Conservation (phyloP, 2,113 vertebrate species). For the Lonchura striata region DNA sequence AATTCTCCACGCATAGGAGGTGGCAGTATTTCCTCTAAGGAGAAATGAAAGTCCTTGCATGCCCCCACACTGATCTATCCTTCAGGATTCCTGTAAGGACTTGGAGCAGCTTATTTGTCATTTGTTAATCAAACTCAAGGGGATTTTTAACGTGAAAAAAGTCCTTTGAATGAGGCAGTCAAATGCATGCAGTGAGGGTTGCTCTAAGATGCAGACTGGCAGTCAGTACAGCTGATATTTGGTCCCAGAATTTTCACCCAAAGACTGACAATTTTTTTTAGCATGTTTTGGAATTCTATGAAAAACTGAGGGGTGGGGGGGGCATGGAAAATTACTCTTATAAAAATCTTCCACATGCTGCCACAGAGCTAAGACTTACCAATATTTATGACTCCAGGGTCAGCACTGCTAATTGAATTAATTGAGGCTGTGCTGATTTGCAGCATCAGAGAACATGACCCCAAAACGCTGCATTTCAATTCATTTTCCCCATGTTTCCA, state of each 20-base stretch:
- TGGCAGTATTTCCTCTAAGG: not conserved
- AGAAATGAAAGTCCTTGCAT: not conserved
- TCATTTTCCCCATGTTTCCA: not conserved
- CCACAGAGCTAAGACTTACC: not conserved
- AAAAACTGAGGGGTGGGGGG: rapidly evolving
- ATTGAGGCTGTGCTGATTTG: not conserved
- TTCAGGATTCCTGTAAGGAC: not conserved
- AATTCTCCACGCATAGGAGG: not conserved
- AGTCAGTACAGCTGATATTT: not conserved
- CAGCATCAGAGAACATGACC: not conserved
- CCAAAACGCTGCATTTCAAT: not conserved
- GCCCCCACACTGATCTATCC: not conserved
- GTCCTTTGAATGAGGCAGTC: not conserved
- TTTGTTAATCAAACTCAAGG: not conserved
- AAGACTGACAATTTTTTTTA: not conserved
- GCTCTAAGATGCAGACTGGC: not conserved
- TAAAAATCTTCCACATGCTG: not conserved
- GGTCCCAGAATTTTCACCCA: not conserved
- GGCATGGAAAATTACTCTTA: not conserved
- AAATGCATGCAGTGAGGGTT: not conserved
- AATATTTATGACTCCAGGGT: not conserved
- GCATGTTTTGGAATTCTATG: not conserved
- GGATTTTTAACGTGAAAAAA: not conserved
- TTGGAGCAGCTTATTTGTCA: not conserved
- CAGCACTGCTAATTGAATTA: not conserved